These are phyloP conservation scores for Hoplias malabaricus DNA, from an alignment of 2,113 vertebrate genomes.

Conservation along the genomic window DNA sequence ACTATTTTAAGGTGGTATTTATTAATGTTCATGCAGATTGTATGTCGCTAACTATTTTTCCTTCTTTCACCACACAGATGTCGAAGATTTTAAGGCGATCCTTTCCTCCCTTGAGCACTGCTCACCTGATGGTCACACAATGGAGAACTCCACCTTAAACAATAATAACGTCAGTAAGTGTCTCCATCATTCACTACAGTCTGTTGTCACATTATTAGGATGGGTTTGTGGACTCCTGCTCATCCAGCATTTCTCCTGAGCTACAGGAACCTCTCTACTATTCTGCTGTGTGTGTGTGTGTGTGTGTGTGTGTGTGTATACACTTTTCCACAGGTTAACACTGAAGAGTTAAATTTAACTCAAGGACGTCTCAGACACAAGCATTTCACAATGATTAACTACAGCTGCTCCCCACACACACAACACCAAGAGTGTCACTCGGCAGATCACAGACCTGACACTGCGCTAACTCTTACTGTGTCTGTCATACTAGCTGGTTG, in stretches of 20 bases:
- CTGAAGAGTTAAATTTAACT: slow-evolving; percentile 65
- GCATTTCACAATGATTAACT: too few species aligned
- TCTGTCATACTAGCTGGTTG: too few species aligned
- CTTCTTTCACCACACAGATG: slow-evolving; percentile 61
- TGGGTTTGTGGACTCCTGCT: neutral
- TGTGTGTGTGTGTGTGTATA: neutral
- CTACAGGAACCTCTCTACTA: neutral
- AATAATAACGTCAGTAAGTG: slow-evolving; percentile 54
- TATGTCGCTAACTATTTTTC: too few species aligned
- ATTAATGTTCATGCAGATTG: neutral
- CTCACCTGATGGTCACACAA: neutral
- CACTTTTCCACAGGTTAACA: slow-evolving; percentile 27
- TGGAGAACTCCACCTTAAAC: neutral
- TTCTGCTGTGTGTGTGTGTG: neutral
- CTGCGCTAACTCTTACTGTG: too few species aligned
- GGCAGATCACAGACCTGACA: too few species aligned
- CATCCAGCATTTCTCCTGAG: too few species aligned
- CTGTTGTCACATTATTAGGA: neutral
- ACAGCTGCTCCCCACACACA: too few species aligned
- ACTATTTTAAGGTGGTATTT: neutral
- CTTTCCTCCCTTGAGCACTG: slow-evolving; percentile 59
- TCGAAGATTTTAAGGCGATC: slow-evolving; percentile 71
- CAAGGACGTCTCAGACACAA: slow-evolving; percentile 63
- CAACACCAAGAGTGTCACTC: too few species aligned
- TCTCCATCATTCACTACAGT: neutral